These are phyloP conservation scores for Campoplex capitator DNA, from an alignment of 2,888 invertebrate genomes.

Conservation along the genomic window DNA sequence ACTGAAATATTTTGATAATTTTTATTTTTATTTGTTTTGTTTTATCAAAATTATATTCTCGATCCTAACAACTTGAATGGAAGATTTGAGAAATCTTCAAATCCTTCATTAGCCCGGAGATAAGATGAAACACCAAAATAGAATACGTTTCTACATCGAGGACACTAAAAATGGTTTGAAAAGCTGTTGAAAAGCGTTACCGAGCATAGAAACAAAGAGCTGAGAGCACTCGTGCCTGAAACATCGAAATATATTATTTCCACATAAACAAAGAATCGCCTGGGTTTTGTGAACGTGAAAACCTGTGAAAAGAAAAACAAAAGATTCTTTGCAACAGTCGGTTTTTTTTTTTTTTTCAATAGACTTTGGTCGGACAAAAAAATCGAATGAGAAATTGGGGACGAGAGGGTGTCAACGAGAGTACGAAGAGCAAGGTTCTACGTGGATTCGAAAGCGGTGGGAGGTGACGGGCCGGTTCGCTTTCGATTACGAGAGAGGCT, in stretches of 20 bases:
- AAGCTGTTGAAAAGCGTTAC: background rate
- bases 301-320: background rate
- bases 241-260: background rate
- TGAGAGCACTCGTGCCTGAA: background rate
- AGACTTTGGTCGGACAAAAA: slow-evolving; percentile 5
- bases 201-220: background rate
- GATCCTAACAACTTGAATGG: background rate
- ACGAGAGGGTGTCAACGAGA: slow-evolving; percentile 33
- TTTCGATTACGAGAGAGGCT: slow-evolving; percentile 80
- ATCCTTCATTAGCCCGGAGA: background rate
- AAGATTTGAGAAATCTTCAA: background rate
- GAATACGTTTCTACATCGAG: background rate
- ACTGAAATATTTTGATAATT: background rate
- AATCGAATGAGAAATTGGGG: slow-evolving; percentile 14
- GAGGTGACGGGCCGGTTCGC: slow-evolving; percentile 76
- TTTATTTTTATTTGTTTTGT: background rate
- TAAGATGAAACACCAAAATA: background rate
- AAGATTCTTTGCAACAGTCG: slow-evolving; percentile 13
- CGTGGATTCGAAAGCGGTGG: slow-evolving; percentile 54
- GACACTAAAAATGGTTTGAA: background rate
- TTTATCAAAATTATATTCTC: background rate
- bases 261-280: background rate
- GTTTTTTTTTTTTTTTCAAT: slow-evolving; percentile 21
- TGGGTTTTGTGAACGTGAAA: background rate
- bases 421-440: background rate